These are phyloP conservation scores for Microctonus brassicae DNA, from an alignment of 2,888 invertebrate species.

Conservation along the genomic window DNA sequence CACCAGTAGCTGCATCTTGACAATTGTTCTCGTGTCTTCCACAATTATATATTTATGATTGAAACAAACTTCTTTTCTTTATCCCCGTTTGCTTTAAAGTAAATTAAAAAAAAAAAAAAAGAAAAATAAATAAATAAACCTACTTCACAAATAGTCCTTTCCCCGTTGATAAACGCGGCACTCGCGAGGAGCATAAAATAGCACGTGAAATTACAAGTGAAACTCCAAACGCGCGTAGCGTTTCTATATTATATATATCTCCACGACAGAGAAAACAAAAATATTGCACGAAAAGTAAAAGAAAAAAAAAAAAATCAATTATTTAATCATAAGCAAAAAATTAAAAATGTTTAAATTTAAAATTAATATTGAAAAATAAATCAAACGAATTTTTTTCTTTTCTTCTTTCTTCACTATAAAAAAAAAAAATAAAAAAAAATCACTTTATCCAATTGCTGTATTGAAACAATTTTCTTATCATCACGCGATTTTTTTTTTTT, in stretches of 20 bases:
- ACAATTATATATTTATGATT: constrained; percentile 6
- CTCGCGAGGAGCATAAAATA: constrained; percentile 21
- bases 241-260: not conserved
- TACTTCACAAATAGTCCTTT: constrained; percentile 3
- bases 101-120: constrained; percentile 14
- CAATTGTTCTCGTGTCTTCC: constrained; percentile 14
- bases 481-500: not conserved
- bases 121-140: constrained; percentile 3
- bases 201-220: constrained; percentile 31
- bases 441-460: not conserved
- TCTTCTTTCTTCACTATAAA: not conserved
- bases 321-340: not conserved
- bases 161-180: constrained; percentile 13
- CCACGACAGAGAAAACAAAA: not conserved
- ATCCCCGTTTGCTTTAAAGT: not conserved
- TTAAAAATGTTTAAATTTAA: not conserved
- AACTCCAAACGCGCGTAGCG: constrained; percentile 8
- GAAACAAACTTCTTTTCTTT: constrained; percentile 8
- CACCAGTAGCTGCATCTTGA: constrained; percentile 54
- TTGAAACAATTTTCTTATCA: not conserved
- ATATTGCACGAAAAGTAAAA: not conserved
- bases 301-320: not conserved
- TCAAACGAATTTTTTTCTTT: not conserved
- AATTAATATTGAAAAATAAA: too few relatives aligned
- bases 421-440: constrained; percentile 2